Evolutionary conservation across 2,888 invertebrate species (phyloP).

Genomic region (Meiosimyza decipiens): DNA sequence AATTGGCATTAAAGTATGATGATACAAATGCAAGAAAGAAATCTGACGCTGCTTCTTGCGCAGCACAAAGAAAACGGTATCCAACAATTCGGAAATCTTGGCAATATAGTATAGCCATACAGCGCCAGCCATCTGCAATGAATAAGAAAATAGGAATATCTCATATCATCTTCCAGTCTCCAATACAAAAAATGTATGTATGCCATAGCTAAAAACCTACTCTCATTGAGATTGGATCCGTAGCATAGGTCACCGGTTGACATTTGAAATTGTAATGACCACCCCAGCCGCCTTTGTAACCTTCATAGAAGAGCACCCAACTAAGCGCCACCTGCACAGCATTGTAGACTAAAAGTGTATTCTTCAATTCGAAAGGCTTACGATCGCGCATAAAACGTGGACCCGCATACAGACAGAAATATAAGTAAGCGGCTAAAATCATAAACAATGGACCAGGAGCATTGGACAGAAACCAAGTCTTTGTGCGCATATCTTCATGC

Average conservation of each 20-base stretch:
- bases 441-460: conserved; percentile 77
- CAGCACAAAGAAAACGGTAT: conserved; percentile 81
- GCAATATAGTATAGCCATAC: conserved; percentile 68
- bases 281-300: conserved; percentile 71
- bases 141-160: conserved; percentile 2
- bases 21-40: conserved; percentile 86
- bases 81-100: conserved; percentile 65
- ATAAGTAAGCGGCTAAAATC: conserved; percentile 77
- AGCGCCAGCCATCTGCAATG: conserved; percentile 65
- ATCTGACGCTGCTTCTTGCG: conserved; percentile 85
- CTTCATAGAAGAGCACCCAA: conserved; percentile 80
- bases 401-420: conserved; percentile 82
- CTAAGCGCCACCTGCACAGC: conserved; percentile 88
- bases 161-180: background rate
- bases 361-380: conserved; percentile 84
- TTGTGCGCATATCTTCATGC: conserved; percentile 65
- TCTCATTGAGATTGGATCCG: conserved; percentile 72
- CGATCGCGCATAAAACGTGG: conserved; percentile 89
- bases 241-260: conserved; percentile 77
- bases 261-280: conserved; percentile 76
- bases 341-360: conserved; percentile 85
- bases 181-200: background rate
- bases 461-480: conserved; percentile 79
- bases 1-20: conserved; percentile 81
- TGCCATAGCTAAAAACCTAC: conserved; percentile 57